Evolutionary conservation across 2,888 invertebrate species (phyloP), one percentile per base, ranked within the genome.

Genomic region (Luperina nickerlii): DNA sequence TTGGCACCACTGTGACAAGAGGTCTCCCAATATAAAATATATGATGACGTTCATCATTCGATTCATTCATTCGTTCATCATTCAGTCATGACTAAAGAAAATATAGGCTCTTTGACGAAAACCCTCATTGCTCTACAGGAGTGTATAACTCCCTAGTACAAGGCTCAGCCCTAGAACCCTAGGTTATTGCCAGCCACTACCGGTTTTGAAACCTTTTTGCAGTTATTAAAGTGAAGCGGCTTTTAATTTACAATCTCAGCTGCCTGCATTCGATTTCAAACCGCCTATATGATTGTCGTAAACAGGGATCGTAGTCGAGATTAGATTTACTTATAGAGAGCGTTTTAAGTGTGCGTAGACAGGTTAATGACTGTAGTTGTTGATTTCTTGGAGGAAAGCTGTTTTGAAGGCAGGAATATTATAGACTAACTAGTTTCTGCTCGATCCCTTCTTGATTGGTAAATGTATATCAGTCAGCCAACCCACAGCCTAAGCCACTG

Each of bases 121-220:
- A n/a, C n/a, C n/a, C n/a, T n/a, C n/a, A n/a, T 57, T 57, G 3
- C 9, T 1, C 3, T 1, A 0, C 13, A n/a, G 60, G 60, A 60
- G 54, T 9, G 24, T 54, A 24, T n/a, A 24, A 57, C 27, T 62
- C 62, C 15, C 2, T 27, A 1, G 54, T 54, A 24, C 18, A 75
- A n/a, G 15, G 54, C 24, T 24, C 87, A 89, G 11, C 89, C 87
- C 89, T 87, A 79, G 1, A 0, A 1, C 20, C 78, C 66, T 79
- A 79, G 85, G 79, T 78, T 86, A 84, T 73, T 81, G 78, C 73
- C 80, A 80, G 66, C n/a, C 0, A 60, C 82, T 78, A 87, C 87
- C 81, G 82, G 83, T 85, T 83, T 71, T 32, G 13, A 48, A 81
- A 51, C 66, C 81, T 87, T 81, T 86, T 80, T 85, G 83, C 80